Evolutionary conservation across 2,888 invertebrate species (phyloP).

Genomic region (Pardosa pseudoannulata): DNA sequence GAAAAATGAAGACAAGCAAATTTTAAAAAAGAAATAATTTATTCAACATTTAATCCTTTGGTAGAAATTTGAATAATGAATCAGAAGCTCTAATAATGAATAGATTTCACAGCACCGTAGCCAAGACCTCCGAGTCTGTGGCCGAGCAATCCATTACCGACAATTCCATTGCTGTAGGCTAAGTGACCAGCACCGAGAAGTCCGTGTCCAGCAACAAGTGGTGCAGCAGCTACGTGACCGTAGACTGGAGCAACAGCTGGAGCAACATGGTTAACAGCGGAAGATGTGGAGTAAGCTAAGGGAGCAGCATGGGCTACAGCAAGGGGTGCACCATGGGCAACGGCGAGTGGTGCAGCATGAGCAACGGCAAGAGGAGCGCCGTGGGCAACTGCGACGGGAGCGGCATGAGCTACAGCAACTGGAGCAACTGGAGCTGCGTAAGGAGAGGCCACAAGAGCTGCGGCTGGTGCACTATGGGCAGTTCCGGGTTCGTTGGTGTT

Average conservation of each 20-base stretch:
- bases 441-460: too few species aligned
- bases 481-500: not conserved
- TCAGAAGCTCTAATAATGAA: not conserved
- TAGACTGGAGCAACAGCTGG: slow-evolving; percentile 47
- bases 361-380: slow-evolving; percentile 39
- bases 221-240: not conserved
- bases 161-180: not conserved
- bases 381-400: slow-evolving; percentile 33
- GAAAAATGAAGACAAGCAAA: too few species aligned
- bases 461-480: not conserved
- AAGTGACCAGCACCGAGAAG: not conserved
- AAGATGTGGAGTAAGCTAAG: not conserved
- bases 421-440: slow-evolving; percentile 3
- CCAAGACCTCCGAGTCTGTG: not conserved
- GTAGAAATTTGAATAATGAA: too few species aligned
- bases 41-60: too few species aligned
- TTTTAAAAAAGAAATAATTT: too few species aligned
- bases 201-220: not conserved
- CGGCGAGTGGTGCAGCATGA: slow-evolving; percentile 25
- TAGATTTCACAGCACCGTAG: not conserved
- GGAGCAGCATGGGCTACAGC: not conserved
- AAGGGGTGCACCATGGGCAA: not conserved
- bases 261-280: slow-evolving; percentile 32
- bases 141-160: not conserved
- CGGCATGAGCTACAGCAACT: slow-evolving; percentile 37